phyloP scores from a whole-genome alignment of 2,113 vertebrate species.

The Narcine bancroftii region DNA sequence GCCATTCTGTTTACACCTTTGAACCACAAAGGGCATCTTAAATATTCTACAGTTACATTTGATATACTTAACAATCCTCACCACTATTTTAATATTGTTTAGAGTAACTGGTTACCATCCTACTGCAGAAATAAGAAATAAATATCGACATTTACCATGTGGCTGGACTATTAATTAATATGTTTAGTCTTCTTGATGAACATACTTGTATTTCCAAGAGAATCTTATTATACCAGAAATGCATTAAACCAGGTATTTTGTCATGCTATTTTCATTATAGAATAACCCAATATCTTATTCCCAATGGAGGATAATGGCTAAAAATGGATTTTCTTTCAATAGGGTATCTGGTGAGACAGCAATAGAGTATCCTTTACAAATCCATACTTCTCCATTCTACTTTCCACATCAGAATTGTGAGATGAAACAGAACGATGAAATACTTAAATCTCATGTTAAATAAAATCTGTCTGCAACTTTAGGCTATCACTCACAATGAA shows the following conservation, averaged over 20 bases:
- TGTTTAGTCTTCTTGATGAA: not conserved
- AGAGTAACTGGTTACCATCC: not conserved
- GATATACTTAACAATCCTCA: not conserved
- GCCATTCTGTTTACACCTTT: not conserved
- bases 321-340: not conserved
- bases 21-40: not conserved
- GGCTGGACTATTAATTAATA: not conserved
- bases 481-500: not conserved
- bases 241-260: not conserved
- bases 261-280: not conserved
- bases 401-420: not conserved
- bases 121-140: not conserved
- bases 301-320: not conserved
- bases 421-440: not conserved
- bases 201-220: not conserved
- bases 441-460: not conserved
- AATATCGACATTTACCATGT: not conserved
- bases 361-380: not conserved
- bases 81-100: not conserved
- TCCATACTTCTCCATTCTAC: not conserved
- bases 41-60: not conserved
- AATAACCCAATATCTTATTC: not conserved
- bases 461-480: not conserved
- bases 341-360: not conserved
- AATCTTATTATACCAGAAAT: not conserved